A percentile compares a stretch with the other conserved stretches of the same genome.
phyloP scores from a whole-genome alignment of 2,113 vertebrate species.

The Hippoglossus stenolepis region DNA sequence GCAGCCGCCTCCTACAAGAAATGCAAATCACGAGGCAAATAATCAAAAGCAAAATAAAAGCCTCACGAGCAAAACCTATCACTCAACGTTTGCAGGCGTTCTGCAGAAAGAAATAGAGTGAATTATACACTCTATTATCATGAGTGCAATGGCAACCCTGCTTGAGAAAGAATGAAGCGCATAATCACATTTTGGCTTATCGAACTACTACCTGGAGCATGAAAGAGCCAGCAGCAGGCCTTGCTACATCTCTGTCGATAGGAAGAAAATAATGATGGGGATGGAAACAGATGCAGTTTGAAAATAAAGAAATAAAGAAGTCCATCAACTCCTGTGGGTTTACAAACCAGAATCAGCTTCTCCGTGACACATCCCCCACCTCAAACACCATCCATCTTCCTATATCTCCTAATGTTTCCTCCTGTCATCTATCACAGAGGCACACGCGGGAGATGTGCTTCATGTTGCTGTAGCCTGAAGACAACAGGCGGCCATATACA shows the following conservation, averaged over 20 bases:
- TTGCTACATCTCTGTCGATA: background rate
- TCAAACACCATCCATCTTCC: conserved; percentile 34
- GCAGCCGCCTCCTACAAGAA: conserved; percentile 4
- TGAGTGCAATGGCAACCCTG: conserved; percentile 6
- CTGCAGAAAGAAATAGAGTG: conserved; percentile 10
- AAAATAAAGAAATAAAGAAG: background rate
- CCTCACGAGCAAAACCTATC: background rate
- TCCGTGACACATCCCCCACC: conserved; percentile 3
- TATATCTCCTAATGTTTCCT: conserved; percentile 26
- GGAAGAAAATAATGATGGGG: conserved; percentile 2
- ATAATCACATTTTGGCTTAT: conserved; percentile 44
- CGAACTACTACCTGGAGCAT: conserved; percentile 16
- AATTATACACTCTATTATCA: conserved; percentile 33
- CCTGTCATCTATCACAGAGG: conserved; percentile 36
- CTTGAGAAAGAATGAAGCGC: conserved; percentile 15
- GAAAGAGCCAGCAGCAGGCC: conserved; percentile 11
- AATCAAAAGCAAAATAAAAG: conserved; percentile 36
- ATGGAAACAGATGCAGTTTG: background rate
- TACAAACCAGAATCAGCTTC: conserved; percentile 16
- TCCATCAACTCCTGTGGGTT: conserved; percentile 15
- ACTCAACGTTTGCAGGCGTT: background rate
- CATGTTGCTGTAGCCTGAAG: conserved; percentile 32
- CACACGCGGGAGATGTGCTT: conserved; percentile 14
- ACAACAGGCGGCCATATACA: conserved; percentile 17
- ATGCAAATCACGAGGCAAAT: conserved; percentile 4